A percentile compares a stretch with the other conserved stretches of the same genome.
Conservation (phyloP, 2,797 vertebrate genomes). For the Caiman crocodilus region DNA sequence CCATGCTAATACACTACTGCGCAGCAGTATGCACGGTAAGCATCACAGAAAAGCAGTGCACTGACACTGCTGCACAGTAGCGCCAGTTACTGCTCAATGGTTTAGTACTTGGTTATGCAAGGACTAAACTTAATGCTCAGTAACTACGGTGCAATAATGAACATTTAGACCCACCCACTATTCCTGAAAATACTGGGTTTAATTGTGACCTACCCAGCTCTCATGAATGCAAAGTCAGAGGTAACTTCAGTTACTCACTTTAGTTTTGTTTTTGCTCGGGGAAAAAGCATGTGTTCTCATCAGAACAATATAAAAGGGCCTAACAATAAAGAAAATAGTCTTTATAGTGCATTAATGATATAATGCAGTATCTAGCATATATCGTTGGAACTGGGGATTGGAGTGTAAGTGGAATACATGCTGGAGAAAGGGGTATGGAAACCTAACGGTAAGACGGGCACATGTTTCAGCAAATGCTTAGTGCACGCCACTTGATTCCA, state of each 20-base stretch:
- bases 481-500: neutral
- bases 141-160: too few relatives aligned
- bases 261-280: neutral
- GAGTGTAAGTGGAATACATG: neutral
- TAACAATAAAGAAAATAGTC: neutral
- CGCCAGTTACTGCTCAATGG: too few relatives aligned
- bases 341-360: neutral
- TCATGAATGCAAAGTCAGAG: neutral
- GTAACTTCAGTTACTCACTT: neutral
- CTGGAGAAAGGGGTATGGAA: neutral
- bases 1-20: too few relatives aligned
- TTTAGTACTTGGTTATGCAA: too few relatives aligned
- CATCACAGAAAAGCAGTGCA: too few relatives aligned
- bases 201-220: neutral
- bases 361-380: neutral
- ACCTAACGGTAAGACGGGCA: neutral
- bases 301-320: neutral
- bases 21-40: too few relatives aligned
- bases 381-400: neutral
- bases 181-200: neutral
- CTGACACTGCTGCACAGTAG: too few relatives aligned
- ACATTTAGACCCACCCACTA: neutral
- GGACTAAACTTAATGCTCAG: too few relatives aligned
- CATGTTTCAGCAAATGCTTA: too few relatives aligned
- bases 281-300: too few relatives aligned